Base-by-base conservation (phyloP, 2,888 invertebrate species). In the Epistrophe grossulariae region DNA sequence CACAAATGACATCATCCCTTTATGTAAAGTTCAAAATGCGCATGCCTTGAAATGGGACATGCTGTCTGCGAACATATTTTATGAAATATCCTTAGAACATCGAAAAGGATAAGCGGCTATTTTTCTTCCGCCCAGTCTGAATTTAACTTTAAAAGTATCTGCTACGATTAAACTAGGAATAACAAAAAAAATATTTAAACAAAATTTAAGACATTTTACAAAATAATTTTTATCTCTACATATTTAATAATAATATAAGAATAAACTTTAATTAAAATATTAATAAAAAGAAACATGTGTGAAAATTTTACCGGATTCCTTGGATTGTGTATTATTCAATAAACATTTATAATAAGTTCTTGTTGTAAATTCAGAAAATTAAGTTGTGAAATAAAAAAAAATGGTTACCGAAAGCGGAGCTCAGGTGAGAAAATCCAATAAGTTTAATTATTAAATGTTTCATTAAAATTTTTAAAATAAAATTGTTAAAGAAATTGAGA, bases 371-470 rank as follows among this genome's bases (percentile, higher is more conserved):
- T 43, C 57, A 72, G 43, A 40, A 72, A 72, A 72, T 45, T 19
- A 48, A 68, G 24, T 72, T 31, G 43, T 45, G 17, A 43, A 24
- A 71, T 38, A 13, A 57, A 91, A n/a, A 59, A 91, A 92, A 90
- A 93, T 93, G 93, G 93, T 93, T 87, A 93, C 93, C 76, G 93
- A 93, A 91, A 93, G 93, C 89, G 93, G 93, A 91, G 90, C 91
- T 84, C 93, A 93, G 93, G 93, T 93, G 93, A 89, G 70, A 48
- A 45, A 64, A 60, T 9, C 15, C 24, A 31, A 17, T 40, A 43
- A 48, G n/a, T 43, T 57, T 57, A 17, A 48, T 24, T 24, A 24
- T 2, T 24, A 24, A 24, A 24, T n/a, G 7, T 17, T 71, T 52
- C 0, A 13, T 28, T 55, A 31, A 31, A 4, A 8, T 24, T 68